These are phyloP conservation scores for Narcine bancroftii DNA, from an alignment of 2,113 vertebrate genomes.

Conservation along the genomic window DNA sequence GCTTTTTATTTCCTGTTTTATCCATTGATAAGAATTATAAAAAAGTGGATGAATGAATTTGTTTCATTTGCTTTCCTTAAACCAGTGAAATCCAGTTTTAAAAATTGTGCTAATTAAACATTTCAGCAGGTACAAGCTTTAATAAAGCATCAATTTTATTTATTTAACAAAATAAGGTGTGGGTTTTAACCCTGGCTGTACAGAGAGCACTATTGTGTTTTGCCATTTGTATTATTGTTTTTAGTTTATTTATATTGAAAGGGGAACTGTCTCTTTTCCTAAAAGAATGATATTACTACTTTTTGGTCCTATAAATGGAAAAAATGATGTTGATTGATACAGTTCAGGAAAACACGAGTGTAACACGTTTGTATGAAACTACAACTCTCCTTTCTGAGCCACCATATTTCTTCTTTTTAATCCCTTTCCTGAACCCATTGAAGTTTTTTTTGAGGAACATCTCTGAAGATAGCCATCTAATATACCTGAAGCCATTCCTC, in stretches of 20 bases:
- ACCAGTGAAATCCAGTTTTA: neutral
- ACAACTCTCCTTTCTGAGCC: neutral
- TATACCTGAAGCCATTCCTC: neutral
- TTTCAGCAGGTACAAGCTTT: neutral
- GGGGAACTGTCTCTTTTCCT: neutral
- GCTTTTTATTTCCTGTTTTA: neutral
- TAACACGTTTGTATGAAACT: neutral
- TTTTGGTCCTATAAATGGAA: neutral
- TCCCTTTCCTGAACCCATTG: neutral
- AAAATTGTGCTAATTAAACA: neutral
- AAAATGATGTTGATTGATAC: neutral
- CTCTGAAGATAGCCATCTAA: neutral
- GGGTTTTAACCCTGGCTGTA: neutral
- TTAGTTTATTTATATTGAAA: neutral
- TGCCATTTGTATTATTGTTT: neutral
- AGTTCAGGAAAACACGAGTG: neutral
- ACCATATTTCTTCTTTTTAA: neutral
- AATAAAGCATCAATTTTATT: neutral
- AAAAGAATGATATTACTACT: neutral
- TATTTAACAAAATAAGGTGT: neutral
- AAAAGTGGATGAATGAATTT: constrained; percentile 20
- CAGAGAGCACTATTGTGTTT: neutral
- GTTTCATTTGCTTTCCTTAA: constrained; percentile 29
- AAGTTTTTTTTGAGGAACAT: neutral
- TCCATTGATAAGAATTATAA: neutral